Evolutionary conservation across 1,140 invertebrate genomes (phyloP).

Genomic region (Psilanteris sp.): DNA sequence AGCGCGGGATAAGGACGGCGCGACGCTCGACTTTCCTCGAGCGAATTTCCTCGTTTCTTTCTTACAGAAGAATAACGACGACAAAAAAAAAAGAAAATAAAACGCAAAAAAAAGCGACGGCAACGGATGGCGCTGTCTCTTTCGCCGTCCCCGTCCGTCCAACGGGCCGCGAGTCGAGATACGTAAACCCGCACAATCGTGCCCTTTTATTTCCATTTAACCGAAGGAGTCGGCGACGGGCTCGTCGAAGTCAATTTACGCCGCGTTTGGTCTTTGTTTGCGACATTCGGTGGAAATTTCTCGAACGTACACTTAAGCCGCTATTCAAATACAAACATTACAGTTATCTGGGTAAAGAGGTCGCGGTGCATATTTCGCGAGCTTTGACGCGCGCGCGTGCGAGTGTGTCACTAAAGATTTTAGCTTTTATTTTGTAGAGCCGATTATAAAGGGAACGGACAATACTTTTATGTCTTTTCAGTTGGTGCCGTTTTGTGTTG

Average conservation of each 20-base stretch:
- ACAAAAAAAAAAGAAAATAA: too few relatives aligned
- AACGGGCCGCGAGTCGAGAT: not conserved
- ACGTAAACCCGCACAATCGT: slow-evolving; percentile 36
- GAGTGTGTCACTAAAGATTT: not conserved
- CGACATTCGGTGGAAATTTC: slow-evolving; percentile 41
- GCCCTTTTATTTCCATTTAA: slow-evolving; percentile 55
- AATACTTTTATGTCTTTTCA: too few relatives aligned
- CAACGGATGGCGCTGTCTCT: not conserved
- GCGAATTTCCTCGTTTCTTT: too few relatives aligned
- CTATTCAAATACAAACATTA: slow-evolving; percentile 60
- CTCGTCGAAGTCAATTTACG: slow-evolving; percentile 59
- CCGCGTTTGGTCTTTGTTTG: slow-evolving; percentile 55
- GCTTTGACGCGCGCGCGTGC: slow-evolving; percentile 8
- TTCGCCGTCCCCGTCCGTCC: not conserved
- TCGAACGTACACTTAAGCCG: slow-evolving; percentile 40
- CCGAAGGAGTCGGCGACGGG: slow-evolving; percentile 38
- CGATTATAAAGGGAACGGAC: too few relatives aligned
- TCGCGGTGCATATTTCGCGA: slow-evolving; percentile 43
- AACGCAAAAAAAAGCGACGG: too few relatives aligned
- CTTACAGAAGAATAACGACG: too few relatives aligned
- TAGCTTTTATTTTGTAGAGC: too few relatives aligned
- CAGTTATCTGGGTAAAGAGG: slow-evolving; percentile 54
- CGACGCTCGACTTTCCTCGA: not conserved
- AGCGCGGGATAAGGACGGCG: not conserved
- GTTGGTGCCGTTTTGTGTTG: not conserved